Evolutionary conservation across 2,797 vertebrate species (phyloP).

Genomic region (Chiloscyllium punctatum): DNA sequence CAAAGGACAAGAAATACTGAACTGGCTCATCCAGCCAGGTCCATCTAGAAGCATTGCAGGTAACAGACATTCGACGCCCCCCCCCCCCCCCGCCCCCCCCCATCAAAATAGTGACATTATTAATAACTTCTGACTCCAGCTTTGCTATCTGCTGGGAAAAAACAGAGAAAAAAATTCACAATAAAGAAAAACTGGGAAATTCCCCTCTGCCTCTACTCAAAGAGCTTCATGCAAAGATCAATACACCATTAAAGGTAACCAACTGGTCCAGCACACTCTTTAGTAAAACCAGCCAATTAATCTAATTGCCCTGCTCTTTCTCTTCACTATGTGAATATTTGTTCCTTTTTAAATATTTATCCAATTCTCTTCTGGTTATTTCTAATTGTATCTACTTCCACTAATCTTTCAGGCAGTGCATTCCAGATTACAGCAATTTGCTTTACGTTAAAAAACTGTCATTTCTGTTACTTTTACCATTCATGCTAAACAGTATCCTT

Average conservation of each 20-base stretch:
- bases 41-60: not conserved
- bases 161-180: not conserved
- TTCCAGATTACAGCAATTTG: not conserved
- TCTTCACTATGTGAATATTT: not conserved
- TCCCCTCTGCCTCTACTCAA: not conserved
- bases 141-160: not conserved
- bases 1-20: not conserved
- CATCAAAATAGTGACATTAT: no score
- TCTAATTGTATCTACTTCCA: not conserved
- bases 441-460: no score
- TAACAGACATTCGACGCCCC: no score
- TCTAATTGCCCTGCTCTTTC: not conserved
- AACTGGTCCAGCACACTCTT: not conserved
- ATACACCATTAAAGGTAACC: not conserved
- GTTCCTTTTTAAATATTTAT: not conserved
- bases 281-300: not conserved
- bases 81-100: no score
- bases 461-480: not conserved
- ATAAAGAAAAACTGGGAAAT: not conserved
- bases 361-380: not conserved
- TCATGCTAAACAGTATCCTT: not conserved
- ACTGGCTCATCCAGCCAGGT: not conserved
- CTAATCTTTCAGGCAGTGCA: not conserved
- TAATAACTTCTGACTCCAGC: not conserved
- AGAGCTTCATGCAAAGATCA: not conserved